Base-by-base conservation (phyloP, 1,140 invertebrate genomes). In the Heliconius eleuchia region DNA sequence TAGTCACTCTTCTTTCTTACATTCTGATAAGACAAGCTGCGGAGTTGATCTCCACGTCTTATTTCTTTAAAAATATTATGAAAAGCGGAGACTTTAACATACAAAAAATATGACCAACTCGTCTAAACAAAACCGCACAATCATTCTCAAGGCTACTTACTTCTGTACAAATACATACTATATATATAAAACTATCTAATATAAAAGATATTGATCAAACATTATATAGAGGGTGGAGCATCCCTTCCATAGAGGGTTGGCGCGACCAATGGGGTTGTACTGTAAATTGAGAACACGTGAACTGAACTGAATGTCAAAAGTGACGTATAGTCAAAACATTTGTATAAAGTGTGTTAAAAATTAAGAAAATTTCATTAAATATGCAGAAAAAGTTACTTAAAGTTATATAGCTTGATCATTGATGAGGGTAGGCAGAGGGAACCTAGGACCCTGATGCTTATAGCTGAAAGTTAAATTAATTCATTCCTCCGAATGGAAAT, bases 211-310 rank as follows among this genome's bases (percentile, higher is more conserved):
- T 89, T 78, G 86, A 89, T 76, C 80, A 75, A 86, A 82, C 83
- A 83, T 84, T 85, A 82, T 50, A 82, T 52, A 82, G n/a, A 60
- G 80, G 87, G 83, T 80, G 84, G 76, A 60, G 73, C 73, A 71
- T 76, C 34, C 66, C 57, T 39, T 57, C 81, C 79, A 73, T 66
- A 19, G 55, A 74, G 81, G 76, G 79, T 77, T 60, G 79, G 57
- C 73, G 73, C 75, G 77, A 76, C 86, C 85, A 88, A 88, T 87
- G 81, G 57, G 74, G 72, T 70, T 72, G 37, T 16, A 79, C 77
- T 79, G 83, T 76, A 81, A 85, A 89, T 86, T 86, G 80, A 75
- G 83, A 84, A 85, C 86, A 86, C 80, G 85, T 87, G 84, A 84
- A 82, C 79, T 79, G 74, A 83, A 73, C 74, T 80, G 82, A 83